These are phyloP conservation scores for Aphis craccivora DNA, from an alignment of 1,140 invertebrate species.

Conservation along the genomic window DNA sequence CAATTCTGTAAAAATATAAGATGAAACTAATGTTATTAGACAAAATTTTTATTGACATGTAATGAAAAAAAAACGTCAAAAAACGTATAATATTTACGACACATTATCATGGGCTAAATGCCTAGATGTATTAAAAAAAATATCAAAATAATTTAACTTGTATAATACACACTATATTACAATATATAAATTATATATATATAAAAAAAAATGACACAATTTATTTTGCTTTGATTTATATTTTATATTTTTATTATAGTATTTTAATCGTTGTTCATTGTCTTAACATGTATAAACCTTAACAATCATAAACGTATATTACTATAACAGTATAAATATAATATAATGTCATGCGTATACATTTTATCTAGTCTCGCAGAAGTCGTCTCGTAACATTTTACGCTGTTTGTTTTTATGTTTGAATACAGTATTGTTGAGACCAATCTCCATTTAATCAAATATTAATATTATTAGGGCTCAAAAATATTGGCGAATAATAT, in stretches of 20 bases:
- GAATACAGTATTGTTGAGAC: neutral
- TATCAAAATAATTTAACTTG: neutral
- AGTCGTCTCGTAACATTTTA: neutral
- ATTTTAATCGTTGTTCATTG: neutral
- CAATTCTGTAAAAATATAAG: too few species aligned
- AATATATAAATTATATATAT: neutral
- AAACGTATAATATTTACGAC: too few species aligned
- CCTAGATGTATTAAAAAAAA: neutral
- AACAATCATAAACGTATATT: neutral
- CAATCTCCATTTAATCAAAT: slow-evolving; percentile 8
- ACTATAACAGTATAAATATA: neutral
- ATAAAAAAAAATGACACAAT: neutral
- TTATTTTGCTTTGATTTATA: neutral
- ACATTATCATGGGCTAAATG: neutral
- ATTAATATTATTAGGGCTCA: neutral
- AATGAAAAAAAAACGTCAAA: too few species aligned
- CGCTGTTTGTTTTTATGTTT: neutral
- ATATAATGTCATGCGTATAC: neutral
- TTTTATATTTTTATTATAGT: neutral
- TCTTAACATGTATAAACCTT: neutral
- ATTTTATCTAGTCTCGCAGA: neutral
- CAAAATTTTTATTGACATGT: too few species aligned
- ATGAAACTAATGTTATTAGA: too few species aligned
- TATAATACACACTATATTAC: neutral
- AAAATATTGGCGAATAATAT: neutral